phyloP scores from a whole-genome alignment of 2,113 vertebrate genomes.

The Panurus biarmicus region DNA sequence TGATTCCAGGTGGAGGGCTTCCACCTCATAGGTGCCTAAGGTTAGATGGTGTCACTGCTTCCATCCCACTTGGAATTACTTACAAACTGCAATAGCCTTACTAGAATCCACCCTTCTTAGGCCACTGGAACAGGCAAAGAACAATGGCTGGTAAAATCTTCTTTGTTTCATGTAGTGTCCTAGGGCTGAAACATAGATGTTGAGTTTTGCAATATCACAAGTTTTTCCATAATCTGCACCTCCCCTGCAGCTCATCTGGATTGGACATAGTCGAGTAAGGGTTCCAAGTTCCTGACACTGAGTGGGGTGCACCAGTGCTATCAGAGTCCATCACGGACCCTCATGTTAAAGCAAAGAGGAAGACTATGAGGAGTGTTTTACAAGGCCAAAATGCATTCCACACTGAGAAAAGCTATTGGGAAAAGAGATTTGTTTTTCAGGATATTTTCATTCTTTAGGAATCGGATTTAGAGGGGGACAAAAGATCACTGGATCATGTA shows the following conservation, averaged over 20 bases:
- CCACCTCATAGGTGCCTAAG: background rate
- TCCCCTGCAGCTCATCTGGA: rapidly evolving
- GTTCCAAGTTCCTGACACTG: background rate
- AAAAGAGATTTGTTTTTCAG: background rate
- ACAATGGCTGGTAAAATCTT: background rate
- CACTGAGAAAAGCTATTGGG: background rate
- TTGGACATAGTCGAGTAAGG: rapidly evolving
- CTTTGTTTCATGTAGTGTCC: background rate
- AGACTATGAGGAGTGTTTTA: background rate
- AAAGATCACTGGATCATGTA: background rate
- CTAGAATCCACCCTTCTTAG: background rate
- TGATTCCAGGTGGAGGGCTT: background rate
- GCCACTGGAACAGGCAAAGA: background rate
- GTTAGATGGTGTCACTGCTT: background rate
- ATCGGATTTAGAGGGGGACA: background rate
- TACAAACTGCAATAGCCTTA: background rate
- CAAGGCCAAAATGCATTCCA: rapidly evolving
- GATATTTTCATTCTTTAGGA: background rate
- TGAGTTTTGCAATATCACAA: background rate
- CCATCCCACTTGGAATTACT: background rate
- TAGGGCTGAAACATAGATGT: background rate
- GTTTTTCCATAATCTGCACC: background rate
- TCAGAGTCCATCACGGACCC: background rate
- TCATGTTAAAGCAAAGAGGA: background rate
- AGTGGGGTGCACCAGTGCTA: background rate